phyloP scores from a whole-genome alignment of 2,888 invertebrate species.

The Blera fallax region DNA sequence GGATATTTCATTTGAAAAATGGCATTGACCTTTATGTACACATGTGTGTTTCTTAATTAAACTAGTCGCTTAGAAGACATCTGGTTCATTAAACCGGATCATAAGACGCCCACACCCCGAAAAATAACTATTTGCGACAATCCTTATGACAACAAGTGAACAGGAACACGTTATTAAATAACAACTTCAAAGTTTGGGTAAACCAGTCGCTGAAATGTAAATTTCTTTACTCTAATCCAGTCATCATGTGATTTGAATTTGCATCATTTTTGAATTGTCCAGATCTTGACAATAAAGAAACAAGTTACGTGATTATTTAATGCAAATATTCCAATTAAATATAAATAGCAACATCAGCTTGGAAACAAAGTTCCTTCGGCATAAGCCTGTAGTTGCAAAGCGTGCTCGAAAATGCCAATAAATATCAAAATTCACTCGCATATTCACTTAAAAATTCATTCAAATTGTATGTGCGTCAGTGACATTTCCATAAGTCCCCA shows the following conservation, averaged over 20 bases:
- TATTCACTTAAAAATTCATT: background rate
- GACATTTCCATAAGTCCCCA: background rate
- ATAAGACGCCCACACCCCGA: too few species aligned
- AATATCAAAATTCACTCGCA: too few species aligned
- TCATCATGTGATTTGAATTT: background rate
- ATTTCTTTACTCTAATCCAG: background rate
- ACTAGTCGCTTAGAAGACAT: too few species aligned
- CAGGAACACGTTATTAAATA: too few species aligned
- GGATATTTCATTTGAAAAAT: too few species aligned
- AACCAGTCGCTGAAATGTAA: background rate
- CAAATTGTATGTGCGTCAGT: background rate
- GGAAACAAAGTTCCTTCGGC: background rate
- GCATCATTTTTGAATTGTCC: background rate
- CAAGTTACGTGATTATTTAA: background rate
- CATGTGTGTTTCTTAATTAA: too few species aligned
- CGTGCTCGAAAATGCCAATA: background rate
- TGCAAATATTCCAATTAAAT: background rate
- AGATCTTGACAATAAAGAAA: background rate
- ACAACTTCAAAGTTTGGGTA: background rate
- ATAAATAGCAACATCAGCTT: background rate
- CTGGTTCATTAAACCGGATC: too few species aligned
- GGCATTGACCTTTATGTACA: too few species aligned
- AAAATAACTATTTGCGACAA: too few species aligned
- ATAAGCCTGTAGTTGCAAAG: background rate
- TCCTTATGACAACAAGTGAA: too few species aligned